Base-by-base conservation (phyloP, 1,140 invertebrate species). In the Zaprionus vittiger region DNA sequence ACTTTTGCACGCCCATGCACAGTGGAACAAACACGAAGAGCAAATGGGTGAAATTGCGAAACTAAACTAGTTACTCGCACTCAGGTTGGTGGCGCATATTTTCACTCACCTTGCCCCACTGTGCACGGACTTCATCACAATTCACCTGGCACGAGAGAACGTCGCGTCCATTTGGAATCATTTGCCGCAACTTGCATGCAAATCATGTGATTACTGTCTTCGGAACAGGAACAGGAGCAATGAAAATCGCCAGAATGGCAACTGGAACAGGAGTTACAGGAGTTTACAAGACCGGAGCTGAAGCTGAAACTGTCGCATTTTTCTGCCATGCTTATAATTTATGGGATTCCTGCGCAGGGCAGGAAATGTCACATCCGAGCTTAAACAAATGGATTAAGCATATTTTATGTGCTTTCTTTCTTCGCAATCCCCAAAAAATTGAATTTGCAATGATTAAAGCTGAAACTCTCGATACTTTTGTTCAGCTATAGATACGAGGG, bases 151-250 rank as follows among this genome's bases (percentile, higher is more conserved):
- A 52, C 20, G 47, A 11, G 37, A 11, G 47, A 31, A 47, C 41
- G 54, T 41, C 62, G 56, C 38, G 31, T 17, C 55, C 47, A 31
- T 65, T 31, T 22, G 14, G 57, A 20, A 47, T 63, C 59, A 59
- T 57, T 72, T 72, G 62, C 54, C 64, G 52, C 59, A 74, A 54
- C 47, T 73, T 56, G 49, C 71, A 68, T 63, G 71, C 57, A 77
- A 73, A 73, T 77, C 57, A 57, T 73, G 59, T 73, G 63, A 67
- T 73, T 67, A 68, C 64, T 61, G 70, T 47, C 55, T 66, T 44
- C 49, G 28, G 44, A 57, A 59, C 41, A 47, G 41, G 41, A 47
- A n/a, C 37, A 38, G 14, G 1, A 44, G 41, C 15, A 44, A 47
- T 7, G 6, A 14, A 26, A 55, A 24, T 15, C 22, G 15, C 47